These are phyloP conservation scores for Daubentonia madagascariensis DNA, from an alignment of 2,113 vertebrate genomes.

Conservation along the genomic window DNA sequence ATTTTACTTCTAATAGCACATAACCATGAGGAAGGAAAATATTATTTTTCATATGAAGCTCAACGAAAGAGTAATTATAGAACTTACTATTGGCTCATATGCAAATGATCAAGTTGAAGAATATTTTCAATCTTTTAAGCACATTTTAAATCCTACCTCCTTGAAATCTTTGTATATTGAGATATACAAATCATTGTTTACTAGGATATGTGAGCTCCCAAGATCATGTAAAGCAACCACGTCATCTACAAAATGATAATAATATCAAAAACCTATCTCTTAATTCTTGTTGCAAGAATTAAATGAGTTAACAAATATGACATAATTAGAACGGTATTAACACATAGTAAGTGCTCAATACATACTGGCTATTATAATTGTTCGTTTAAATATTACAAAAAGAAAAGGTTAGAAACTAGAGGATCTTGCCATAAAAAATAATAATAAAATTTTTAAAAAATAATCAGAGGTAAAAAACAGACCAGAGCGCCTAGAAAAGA, in stretches of 20 bases:
- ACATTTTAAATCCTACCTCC: not conserved
- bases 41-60: constrained; percentile 41
- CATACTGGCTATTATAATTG: not conserved
- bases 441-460: not conserved
- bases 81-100: not conserved
- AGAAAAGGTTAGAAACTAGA: not conserved
- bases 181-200: not conserved
- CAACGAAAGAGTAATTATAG: constrained; percentile 26
- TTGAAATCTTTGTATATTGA: not conserved
- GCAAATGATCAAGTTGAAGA: not conserved
- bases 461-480: not conserved
- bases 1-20: constrained; percentile 41
- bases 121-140: not conserved
- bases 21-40: constrained; percentile 19
- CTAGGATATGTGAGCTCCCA: not conserved
- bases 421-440: not conserved
- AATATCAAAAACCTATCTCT: not conserved
- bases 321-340: not conserved
- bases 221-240: not conserved
- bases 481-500: not conserved
- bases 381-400: constrained; percentile 32
- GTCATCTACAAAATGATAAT: not conserved
- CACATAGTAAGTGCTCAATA: not conserved
- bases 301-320: not conserved
- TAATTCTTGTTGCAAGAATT: not conserved